These are phyloP conservation scores for Drosophila anomalata DNA, from an alignment of 2,888 invertebrate genomes.

Conservation along the genomic window DNA sequence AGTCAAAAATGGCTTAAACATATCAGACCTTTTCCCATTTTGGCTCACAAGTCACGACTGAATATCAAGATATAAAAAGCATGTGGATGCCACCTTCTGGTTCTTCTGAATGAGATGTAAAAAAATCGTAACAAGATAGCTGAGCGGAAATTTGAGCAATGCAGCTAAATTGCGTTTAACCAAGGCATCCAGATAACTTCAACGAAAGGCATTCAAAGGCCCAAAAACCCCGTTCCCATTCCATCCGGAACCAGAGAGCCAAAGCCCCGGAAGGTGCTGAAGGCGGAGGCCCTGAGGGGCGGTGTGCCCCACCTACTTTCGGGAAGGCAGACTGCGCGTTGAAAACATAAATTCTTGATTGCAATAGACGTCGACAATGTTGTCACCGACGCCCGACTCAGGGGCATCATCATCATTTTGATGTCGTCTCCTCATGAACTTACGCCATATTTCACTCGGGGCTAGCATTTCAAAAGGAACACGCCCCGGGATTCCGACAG, in stretches of 20 bases:
- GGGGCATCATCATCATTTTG: constrained; percentile 65
- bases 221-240: constrained; percentile 11
- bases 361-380: constrained; percentile 65
- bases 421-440: constrained; percentile 74
- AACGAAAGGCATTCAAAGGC: constrained; percentile 32
- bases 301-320: constrained; percentile 38
- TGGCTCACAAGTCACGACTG: constrained; percentile 21
- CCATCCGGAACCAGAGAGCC: constrained; percentile 25
- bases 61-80: constrained; percentile 1
- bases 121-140: constrained; percentile 62
- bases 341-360: constrained; percentile 77
- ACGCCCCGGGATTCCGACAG: constrained; percentile 16
- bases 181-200: constrained; percentile 54
- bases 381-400: constrained; percentile 46
- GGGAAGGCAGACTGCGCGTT: constrained; percentile 62
- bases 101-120: constrained; percentile 8
- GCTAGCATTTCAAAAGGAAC: constrained; percentile 51
- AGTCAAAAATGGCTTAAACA: constrained; percentile 7
- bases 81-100: background rate
- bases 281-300: background rate
- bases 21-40: constrained; percentile 11
- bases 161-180: constrained; percentile 78
- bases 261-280: constrained; percentile 9
- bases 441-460: constrained; percentile 74
- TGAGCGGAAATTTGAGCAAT: constrained; percentile 73